A percentile compares a stretch with the other conserved stretches of the same genome.
Conservation (phyloP, 2,797 vertebrate species). For the Falco cherrug region DNA sequence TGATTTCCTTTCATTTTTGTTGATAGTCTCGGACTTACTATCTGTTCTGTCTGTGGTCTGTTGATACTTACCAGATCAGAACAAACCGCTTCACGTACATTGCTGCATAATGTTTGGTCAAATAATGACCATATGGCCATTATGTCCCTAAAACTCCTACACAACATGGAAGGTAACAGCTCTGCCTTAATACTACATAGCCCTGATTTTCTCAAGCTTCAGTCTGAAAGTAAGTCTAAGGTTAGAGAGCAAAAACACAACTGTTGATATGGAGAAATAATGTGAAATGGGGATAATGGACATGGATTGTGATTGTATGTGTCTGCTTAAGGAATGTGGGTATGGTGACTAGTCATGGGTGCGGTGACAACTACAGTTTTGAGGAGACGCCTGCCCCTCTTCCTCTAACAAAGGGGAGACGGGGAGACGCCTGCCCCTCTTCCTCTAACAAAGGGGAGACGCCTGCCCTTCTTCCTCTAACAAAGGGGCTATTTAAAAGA, state of each 20-base stretch:
- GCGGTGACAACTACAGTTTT: no score
- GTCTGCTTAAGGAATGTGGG: no score
- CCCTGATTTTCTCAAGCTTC: neutral
- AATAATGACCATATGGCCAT: neutral
- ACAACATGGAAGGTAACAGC: neutral
- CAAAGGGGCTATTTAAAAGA: no score
- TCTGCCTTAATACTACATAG: neutral
- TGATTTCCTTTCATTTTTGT: constrained; percentile 59
- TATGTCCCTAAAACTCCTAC: neutral
- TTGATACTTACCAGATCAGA: constrained; percentile 53
- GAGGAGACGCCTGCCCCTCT: no score
- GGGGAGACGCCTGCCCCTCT: no score
- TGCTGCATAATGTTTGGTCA: neutral
- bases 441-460: no score
- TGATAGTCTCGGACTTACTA: constrained; percentile 45
- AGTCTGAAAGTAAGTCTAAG: neutral
- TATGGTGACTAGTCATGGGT: no score
- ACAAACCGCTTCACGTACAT: neutral
- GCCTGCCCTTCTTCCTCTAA: no score
- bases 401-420: no score
- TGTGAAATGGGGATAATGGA: no score
- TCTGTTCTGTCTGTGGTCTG: constrained; percentile 49
- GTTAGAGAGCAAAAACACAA: neutral
- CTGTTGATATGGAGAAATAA: neutral
- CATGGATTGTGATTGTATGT: no score